Conservation (phyloP, 1,140 invertebrate genomes). For the Ericerus pela region DNA sequence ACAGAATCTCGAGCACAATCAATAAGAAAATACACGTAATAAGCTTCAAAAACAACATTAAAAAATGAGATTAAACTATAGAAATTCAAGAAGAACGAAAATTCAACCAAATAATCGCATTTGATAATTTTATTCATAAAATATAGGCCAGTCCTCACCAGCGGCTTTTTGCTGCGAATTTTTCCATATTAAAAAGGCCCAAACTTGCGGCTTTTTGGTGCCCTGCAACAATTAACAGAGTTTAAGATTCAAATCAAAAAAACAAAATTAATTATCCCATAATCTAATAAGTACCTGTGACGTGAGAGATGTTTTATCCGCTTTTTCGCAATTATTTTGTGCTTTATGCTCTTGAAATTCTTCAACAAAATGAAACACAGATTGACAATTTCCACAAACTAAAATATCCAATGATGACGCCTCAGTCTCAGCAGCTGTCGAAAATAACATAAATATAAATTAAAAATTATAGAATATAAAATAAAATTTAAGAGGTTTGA, state of each 20-base stretch:
- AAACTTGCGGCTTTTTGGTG: constrained; percentile 55
- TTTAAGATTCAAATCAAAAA: constrained; percentile 7
- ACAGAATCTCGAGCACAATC: too few species aligned
- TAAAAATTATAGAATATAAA: too few species aligned
- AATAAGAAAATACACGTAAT: too few species aligned
- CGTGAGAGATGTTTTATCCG: neutral
- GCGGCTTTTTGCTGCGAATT: constrained; percentile 35
- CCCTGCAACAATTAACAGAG: constrained; percentile 36
- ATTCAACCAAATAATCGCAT: neutral
- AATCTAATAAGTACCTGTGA: neutral
- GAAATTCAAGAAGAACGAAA: too few species aligned
- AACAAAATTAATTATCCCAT: constrained; percentile 7
- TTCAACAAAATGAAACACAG: constrained; percentile 60
- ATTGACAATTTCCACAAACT: constrained; percentile 62
- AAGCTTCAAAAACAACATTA: too few species aligned
- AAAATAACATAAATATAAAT: neutral
- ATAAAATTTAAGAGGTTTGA: too few species aligned
- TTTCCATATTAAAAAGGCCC: constrained; percentile 71
- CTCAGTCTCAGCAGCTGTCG: constrained; percentile 51
- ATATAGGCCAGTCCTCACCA: neutral
- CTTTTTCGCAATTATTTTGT: constrained; percentile 36
- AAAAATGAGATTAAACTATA: too few species aligned
- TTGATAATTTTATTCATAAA: neutral
- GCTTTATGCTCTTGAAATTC: constrained; percentile 55
- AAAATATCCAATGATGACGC: constrained; percentile 56